phyloP scores from a whole-genome alignment of 2,888 invertebrate genomes.

The Pseudoips prasinana region DNA sequence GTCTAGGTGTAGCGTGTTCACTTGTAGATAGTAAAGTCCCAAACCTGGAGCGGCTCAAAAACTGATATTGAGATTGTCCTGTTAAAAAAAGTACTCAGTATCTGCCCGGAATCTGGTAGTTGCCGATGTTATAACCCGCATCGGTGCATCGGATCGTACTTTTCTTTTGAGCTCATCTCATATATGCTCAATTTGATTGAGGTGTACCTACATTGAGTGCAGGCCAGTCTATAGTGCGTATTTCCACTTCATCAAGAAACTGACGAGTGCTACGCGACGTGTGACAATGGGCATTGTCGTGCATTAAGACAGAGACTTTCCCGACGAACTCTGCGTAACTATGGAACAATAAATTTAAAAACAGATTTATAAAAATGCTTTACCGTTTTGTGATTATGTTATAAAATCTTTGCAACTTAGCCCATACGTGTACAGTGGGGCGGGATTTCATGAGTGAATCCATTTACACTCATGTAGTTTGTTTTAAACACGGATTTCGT shows the following conservation, averaged over 20 bases:
- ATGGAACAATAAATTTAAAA: too few relatives aligned
- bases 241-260: slow-evolving; percentile 1
- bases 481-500: slow-evolving; percentile 32
- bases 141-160: slow-evolving; percentile 8
- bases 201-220: slow-evolving; percentile 30
- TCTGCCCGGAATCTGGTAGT: too few relatives aligned
- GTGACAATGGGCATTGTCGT: slow-evolving; percentile 1
- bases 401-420: too few relatives aligned
- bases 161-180: slow-evolving; percentile 18
- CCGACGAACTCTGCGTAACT: not conserved
- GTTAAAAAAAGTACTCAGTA: too few relatives aligned
- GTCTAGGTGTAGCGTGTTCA: too few relatives aligned
- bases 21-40: too few relatives aligned
- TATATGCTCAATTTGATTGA: slow-evolving; percentile 17
- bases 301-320: slow-evolving; percentile 2
- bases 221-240: slow-evolving; percentile 23
- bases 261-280: not conserved
- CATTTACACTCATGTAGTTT: slow-evolving; percentile 31
- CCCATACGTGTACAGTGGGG: too few relatives aligned
- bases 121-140: too few relatives aligned
- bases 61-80: too few relatives aligned
- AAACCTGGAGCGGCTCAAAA: too few relatives aligned
- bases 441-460: slow-evolving; percentile 20
- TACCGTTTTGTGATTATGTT: too few relatives aligned
- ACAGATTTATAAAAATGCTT: too few relatives aligned